Percentiles rank a stretch among this genome's conserved stretches.
These are phyloP conservation scores for Rana temporaria DNA, from an alignment of 2,113 vertebrate genomes.

Conservation along the genomic window DNA sequence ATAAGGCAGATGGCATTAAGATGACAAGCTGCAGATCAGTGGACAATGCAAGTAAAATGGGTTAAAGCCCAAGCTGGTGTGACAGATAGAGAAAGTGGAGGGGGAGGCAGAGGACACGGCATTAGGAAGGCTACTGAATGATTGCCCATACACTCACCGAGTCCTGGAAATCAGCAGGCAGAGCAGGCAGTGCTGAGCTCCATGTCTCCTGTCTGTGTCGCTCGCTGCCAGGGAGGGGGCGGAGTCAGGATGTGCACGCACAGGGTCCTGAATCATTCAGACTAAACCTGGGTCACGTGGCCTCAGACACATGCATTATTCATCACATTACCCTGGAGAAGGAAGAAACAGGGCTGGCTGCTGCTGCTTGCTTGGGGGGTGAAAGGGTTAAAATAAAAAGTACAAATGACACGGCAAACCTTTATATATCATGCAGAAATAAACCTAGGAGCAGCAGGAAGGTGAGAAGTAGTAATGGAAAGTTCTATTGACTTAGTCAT, in stretches of 20 bases:
- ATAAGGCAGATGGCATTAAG: background rate
- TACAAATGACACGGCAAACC: background rate
- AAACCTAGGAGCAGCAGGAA: no score
- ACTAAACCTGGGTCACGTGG: conserved; percentile 17
- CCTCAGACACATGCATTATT: conserved; percentile 45
- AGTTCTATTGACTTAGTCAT: no score
- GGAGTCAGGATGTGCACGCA: conserved; percentile 17
- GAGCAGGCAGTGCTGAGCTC: conserved; percentile 1
- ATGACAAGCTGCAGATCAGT: background rate
- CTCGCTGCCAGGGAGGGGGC: conserved; percentile 12
- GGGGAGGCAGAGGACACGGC: background rate
- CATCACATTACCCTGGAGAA: conserved; percentile 18
- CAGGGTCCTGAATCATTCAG: conserved; percentile 50
- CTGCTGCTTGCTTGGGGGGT: background rate
- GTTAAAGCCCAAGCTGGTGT: background rate
- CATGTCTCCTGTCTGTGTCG: conserved; percentile 19
- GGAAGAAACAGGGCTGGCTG: background rate
- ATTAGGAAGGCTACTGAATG: conserved; percentile 5
- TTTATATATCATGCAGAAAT: no score
- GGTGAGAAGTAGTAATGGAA: no score
- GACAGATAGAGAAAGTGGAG: background rate
- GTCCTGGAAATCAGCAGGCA: conserved; percentile 32
- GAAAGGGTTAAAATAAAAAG: background rate
- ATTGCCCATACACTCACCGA: conserved; percentile 7
- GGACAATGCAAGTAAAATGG: background rate